phyloP scores from a whole-genome alignment of 2,113 vertebrate genomes.

The Siphamia tubifer region DNA sequence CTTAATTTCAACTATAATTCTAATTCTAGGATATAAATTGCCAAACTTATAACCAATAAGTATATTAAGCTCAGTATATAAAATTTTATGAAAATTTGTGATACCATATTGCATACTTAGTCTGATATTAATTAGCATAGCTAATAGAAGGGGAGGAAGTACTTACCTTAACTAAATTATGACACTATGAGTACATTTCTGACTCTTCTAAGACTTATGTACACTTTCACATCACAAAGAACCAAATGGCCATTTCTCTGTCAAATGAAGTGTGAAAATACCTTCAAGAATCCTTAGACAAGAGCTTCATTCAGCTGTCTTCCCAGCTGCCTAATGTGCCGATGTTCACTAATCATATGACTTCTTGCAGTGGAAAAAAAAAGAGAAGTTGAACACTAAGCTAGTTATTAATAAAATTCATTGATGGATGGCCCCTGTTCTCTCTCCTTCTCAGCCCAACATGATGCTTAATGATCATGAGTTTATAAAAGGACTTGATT shows the following conservation, averaged over 20 bases:
- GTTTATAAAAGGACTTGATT: slow-evolving; percentile 86
- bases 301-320: slow-evolving; percentile 45
- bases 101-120: slow-evolving; percentile 82
- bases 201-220: background rate
- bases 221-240: background rate
- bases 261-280: slow-evolving; percentile 27
- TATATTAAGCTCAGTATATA: slow-evolving; percentile 98
- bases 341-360: slow-evolving; percentile 63
- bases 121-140: slow-evolving; percentile 69
- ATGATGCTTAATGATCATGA: slow-evolving; percentile 84
- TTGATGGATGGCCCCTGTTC: slow-evolving; percentile 76
- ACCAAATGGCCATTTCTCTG: background rate
- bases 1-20: slow-evolving; percentile 91
- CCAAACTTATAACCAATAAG: slow-evolving; percentile 95
- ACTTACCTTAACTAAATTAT: slow-evolving; percentile 28
- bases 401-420: slow-evolving; percentile 74
- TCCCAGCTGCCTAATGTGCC: slow-evolving; percentile 36
- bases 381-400: slow-evolving; percentile 58
- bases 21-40: slow-evolving; percentile 92
- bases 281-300: slow-evolving; percentile 35
- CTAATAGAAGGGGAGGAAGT: slow-evolving; percentile 10
- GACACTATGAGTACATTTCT: slow-evolving; percentile 20
- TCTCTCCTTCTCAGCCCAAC: slow-evolving; percentile 67
- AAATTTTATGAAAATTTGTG: slow-evolving; percentile 96
- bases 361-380: slow-evolving; percentile 50